These are phyloP conservation scores for Nasonia oneida DNA, from an alignment of 2,888 invertebrate genomes.

Conservation along the genomic window DNA sequence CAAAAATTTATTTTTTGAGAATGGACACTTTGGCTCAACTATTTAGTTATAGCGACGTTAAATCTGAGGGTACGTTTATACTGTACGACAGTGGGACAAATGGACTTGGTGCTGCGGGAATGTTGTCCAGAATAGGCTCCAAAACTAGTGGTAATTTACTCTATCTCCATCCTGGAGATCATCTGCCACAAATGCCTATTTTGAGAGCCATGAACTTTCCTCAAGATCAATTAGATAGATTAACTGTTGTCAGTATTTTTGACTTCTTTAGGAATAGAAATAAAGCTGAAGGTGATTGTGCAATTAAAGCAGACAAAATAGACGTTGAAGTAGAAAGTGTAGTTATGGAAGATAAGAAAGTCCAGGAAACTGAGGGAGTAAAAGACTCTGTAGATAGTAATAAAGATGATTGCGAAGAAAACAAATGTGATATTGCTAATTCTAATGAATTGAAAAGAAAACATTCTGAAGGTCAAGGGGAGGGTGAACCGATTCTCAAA, in stretches of 20 bases:
- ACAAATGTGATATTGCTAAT: conserved; percentile 61
- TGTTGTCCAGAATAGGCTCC: conserved; percentile 88
- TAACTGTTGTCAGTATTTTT: conserved; percentile 88
- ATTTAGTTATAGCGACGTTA: conserved; percentile 89
- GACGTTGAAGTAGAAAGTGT: conserved; percentile 34
- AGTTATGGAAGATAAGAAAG: neutral
- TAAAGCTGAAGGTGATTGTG: conserved; percentile 59
- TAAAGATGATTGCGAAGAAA: conserved; percentile 78
- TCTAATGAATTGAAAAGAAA: conserved; percentile 67
- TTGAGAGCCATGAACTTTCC: conserved; percentile 90
- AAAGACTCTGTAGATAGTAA: conserved; percentile 9
- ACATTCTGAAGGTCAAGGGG: conserved; percentile 68
- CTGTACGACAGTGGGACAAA: conserved; percentile 94
- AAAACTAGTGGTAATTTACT: conserved; percentile 84
- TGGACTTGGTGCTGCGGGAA: conserved; percentile 90
- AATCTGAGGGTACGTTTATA: conserved; percentile 87
- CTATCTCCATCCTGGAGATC: conserved; percentile 90
- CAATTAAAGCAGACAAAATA: conserved; percentile 39
- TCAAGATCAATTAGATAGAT: conserved; percentile 85
- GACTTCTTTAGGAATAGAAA: conserved; percentile 85
- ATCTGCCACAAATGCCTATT: conserved; percentile 87
- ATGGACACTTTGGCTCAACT: conserved; percentile 95
- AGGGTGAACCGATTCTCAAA: conserved; percentile 71
- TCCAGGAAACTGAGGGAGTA: neutral
- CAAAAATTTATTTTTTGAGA: conserved; percentile 88